phyloP scores from a whole-genome alignment of 2,888 invertebrate genomes.

The Drosophila parthenogenetica region DNA sequence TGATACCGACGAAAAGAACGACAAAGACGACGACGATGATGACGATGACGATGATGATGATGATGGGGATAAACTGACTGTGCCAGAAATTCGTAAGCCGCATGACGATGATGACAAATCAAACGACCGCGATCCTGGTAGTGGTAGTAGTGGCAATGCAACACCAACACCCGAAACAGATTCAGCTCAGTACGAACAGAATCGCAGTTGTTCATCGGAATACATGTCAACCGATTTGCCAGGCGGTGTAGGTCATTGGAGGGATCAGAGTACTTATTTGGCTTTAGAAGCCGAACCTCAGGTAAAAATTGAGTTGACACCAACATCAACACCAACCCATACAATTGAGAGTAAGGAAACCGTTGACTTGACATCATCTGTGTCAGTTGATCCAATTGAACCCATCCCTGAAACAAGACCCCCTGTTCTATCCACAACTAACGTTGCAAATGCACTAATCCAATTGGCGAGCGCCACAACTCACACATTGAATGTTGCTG shows the following conservation, averaged over 20 bases:
- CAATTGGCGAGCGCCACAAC: slow-evolving; percentile 82
- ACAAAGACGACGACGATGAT: slow-evolving; percentile 85
- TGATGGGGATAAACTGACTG: slow-evolving; percentile 83
- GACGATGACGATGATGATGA: slow-evolving; percentile 87
- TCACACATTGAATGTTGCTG: slow-evolving; percentile 73
- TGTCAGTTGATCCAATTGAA: slow-evolving; percentile 33
- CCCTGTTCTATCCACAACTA: slow-evolving; percentile 59
- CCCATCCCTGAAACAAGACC: slow-evolving; percentile 48
- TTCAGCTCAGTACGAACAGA: slow-evolving; percentile 53
- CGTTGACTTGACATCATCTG: slow-evolving; percentile 47
- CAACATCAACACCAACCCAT: slow-evolving; percentile 15
- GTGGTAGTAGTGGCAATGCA: slow-evolving; percentile 86
- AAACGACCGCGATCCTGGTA: slow-evolving; percentile 88
- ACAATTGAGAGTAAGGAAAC: slow-evolving; percentile 40
- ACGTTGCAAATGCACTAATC: slow-evolving; percentile 82
- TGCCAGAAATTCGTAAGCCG: slow-evolving; percentile 82
- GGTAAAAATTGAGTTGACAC: slow-evolving; percentile 57
- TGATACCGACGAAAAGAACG: slow-evolving; percentile 56
- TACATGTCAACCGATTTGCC: slow-evolving; percentile 91
- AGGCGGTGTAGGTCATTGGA: slow-evolving; percentile 93
- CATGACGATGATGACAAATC: slow-evolving; percentile 86
- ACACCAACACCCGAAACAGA: slow-evolving; percentile 79
- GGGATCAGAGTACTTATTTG: slow-evolving; percentile 92
- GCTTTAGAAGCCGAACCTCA: slow-evolving; percentile 86
- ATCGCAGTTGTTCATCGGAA: slow-evolving; percentile 86